Percentiles rank a stretch among this genome's conserved stretches.
These are phyloP conservation scores for Salvator merianae DNA, from an alignment of 2,113 vertebrate species.

Conservation along the genomic window DNA sequence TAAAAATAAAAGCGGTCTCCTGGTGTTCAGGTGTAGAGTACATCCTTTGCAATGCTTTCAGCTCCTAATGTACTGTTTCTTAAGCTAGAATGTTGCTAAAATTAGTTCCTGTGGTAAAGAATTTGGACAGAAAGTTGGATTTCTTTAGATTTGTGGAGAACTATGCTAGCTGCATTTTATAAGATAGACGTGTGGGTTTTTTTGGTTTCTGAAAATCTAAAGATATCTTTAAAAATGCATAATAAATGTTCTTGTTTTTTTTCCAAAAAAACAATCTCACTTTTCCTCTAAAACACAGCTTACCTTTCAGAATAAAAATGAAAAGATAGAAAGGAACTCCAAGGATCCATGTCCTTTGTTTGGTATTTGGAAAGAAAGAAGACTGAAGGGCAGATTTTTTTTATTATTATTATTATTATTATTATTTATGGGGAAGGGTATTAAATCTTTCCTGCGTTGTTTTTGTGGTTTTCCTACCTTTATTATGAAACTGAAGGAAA, in stretches of 20 bases:
- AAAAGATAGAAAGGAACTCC: not conserved
- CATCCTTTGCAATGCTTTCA: constrained; percentile 12
- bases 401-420: too few species aligned
- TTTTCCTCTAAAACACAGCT: not conserved
- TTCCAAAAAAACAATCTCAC: too few species aligned
- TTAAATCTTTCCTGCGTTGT: too few species aligned
- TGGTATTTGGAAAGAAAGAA: too few species aligned
- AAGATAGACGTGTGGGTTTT: not conserved
- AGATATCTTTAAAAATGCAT: not conserved
- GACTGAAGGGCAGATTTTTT: not conserved
- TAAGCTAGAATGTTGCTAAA: not conserved
- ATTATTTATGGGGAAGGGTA: too few species aligned
- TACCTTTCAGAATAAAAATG: not conserved
- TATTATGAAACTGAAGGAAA: too few species aligned
- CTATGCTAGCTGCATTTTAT: not conserved
- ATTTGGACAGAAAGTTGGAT: not conserved
- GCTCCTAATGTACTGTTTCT: constrained; percentile 3
- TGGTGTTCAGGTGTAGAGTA: not conserved
- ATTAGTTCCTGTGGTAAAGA: constrained; percentile 6
- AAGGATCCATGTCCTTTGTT: not conserved
- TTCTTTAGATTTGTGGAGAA: not conserved
- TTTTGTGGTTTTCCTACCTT: too few species aligned
- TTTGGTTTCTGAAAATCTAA: not conserved
- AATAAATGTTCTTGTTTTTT: not conserved
- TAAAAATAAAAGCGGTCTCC: not conserved